These are phyloP conservation scores for Sinotaia quadrata DNA, from an alignment of 2,888 invertebrate species.

Conservation along the genomic window DNA sequence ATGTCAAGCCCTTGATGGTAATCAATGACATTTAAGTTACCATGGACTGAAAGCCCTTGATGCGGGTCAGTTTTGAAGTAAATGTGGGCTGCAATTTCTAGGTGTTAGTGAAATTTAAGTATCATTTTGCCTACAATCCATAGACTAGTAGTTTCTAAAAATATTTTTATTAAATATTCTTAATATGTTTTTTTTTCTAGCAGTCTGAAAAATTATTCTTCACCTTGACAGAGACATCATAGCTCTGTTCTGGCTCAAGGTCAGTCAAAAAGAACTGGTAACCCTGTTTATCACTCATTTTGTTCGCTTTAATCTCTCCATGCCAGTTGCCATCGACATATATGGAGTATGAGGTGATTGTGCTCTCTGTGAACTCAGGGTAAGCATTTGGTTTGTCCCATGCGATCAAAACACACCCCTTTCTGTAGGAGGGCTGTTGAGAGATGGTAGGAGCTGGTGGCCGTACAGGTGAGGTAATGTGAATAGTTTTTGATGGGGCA, in stretches of 20 bases:
- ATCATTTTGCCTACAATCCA: too few relatives aligned
- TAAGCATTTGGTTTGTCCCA: constrained; percentile 67
- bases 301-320: constrained; percentile 68
- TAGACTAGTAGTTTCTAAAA: too few relatives aligned
- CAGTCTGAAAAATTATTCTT: neutral
- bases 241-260: constrained; percentile 65
- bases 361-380: constrained; percentile 58
- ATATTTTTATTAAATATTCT: too few relatives aligned
- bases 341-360: constrained; percentile 66
- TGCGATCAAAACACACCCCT: constrained; percentile 67
- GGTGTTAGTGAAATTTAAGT: too few relatives aligned
- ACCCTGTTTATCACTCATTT: constrained; percentile 64
- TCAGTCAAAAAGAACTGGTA: constrained; percentile 70
- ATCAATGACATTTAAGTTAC: too few relatives aligned
- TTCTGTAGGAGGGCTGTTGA: constrained; percentile 69
- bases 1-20: too few relatives aligned
- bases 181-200: too few relatives aligned
- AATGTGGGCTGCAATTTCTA: too few relatives aligned
- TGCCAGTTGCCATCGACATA: constrained; percentile 68
- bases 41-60: too few relatives aligned
- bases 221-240: constrained; percentile 69
- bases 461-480: constrained; percentile 65
- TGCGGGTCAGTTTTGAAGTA: too few relatives aligned
- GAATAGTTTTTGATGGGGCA: constrained; percentile 61
- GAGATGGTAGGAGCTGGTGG: constrained; percentile 62